Conservation (phyloP, 2,797 vertebrate species). For the Typhlichthys subterraneus region DNA sequence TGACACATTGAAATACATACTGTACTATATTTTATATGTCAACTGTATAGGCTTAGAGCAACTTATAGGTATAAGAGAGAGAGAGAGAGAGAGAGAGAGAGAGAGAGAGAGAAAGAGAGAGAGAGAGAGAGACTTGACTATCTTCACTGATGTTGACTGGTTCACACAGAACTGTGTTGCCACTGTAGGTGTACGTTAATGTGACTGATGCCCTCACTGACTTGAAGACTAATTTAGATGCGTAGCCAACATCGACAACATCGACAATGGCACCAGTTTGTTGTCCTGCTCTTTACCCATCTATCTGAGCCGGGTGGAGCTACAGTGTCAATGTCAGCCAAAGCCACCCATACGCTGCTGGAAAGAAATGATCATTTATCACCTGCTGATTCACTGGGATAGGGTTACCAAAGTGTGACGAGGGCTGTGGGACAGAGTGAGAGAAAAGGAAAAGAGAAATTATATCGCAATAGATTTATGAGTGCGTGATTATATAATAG, state of each 20-base stretch:
- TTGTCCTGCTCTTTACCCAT: constrained; percentile 45
- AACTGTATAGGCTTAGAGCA: no score
- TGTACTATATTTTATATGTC: no score
- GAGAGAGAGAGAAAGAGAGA: no score
- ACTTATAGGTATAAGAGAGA: no score
- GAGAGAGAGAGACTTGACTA: constrained; percentile 12
- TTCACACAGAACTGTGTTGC: constrained; percentile 22
- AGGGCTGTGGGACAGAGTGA: constrained; percentile 12
- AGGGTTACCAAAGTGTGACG: constrained; percentile 68
- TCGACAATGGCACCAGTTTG: constrained; percentile 55
- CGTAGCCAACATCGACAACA: constrained; percentile 27
- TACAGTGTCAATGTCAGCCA: constrained; percentile 73
- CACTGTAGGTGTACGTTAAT: background rate
- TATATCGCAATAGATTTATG: constrained; percentile 8
- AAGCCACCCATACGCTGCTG: constrained; percentile 79
- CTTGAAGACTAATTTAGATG: constrained; percentile 29
- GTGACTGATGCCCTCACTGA: constrained; percentile 20
- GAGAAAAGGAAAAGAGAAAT: constrained; percentile 11
- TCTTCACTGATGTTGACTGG: constrained; percentile 12
- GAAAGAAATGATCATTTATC: constrained; percentile 87
- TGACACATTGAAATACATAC: no score
- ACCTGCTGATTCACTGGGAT: constrained; percentile 84
- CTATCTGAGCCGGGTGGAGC: constrained; percentile 55
- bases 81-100: no score
- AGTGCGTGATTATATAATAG: background rate